These are phyloP conservation scores for Thalassarche chlororhynchos DNA, from an alignment of 2,113 vertebrate species.

Conservation along the genomic window DNA sequence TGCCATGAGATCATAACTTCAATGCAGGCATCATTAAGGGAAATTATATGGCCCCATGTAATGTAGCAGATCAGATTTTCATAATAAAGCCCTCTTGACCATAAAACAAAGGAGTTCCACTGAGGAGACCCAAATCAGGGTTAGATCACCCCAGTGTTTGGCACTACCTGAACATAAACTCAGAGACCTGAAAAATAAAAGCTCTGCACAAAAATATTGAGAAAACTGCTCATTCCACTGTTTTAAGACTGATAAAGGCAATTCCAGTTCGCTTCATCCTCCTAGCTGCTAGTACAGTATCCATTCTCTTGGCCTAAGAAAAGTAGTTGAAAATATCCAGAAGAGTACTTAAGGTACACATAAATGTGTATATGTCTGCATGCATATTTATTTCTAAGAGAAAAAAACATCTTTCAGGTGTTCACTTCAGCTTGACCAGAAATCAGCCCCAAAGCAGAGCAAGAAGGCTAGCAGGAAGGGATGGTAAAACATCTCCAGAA, in stretches of 20 bases:
- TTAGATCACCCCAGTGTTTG: background rate
- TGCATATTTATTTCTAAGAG: background rate
- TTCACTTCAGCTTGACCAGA: background rate
- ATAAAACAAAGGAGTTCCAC: background rate
- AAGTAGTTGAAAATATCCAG: background rate
- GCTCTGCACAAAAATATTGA: background rate
- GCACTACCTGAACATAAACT: background rate
- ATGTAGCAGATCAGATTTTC: background rate
- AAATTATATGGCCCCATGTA: background rate
- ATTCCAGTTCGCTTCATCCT: background rate
- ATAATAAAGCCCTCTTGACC: background rate
- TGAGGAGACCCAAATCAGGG: background rate
- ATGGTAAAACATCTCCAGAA: background rate
- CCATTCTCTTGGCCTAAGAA: background rate
- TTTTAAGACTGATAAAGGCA: background rate
- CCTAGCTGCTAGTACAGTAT: background rate
- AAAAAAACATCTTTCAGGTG: background rate
- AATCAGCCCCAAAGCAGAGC: background rate
- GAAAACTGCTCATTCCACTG: background rate
- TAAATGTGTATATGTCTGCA: background rate
- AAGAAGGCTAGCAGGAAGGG: background rate
- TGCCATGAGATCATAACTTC: background rate
- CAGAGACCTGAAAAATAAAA: background rate
- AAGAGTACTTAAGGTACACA: background rate
- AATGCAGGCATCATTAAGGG: background rate